Evolutionary conservation across 1,140 invertebrate species (phyloP), one percentile per base, ranked within the genome.

Genomic region (Kradibia gibbosae): DNA sequence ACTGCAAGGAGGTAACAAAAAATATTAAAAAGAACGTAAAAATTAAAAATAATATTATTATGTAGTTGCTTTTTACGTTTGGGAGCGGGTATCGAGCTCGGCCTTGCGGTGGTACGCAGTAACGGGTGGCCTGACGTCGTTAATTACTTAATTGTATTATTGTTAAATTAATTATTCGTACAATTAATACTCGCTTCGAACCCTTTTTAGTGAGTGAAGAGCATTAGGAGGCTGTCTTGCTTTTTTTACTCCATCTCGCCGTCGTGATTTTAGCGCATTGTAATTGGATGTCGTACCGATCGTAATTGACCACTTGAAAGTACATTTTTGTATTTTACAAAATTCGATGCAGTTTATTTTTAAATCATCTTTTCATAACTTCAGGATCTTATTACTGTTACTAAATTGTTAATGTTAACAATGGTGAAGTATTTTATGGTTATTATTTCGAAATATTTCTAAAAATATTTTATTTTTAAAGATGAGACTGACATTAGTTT

Each of bases 41-140:
- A 42, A 62, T 39, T 17, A 53, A 8, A 50, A 71, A 48, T 4
- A 45, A n/a, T 3, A 5, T 25, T 22, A 0, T 48, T 34, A 53
- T 20, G 5, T 53, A 8, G 50, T 53, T 15, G 3, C 13, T 28
- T 48, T 28, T 0, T 53, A 15, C 0, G 11, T 7, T 75, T 20
- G 84, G 86, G 86, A 89, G 88, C 88, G 85, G 87, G 87, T 82
- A 85, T 82, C 88, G 87, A 85, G 88, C 88, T 88, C 86, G 86
- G 86, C 88, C 85, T 84, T 84, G 87, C 87, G 89, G 90, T 91
- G 89, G 90, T 88, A 88, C 88, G 90, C 90, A 90, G 87, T 91
- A 90, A 90, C 90, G 89, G 88, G 90, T 89, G 86, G 90, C 90
- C 90, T 90, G 90, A 90, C 89, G 89, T 90, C 88, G 85, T 83